phyloP scores from a whole-genome alignment of 2,797 vertebrate genomes.

The Megalops cyprinoides region DNA sequence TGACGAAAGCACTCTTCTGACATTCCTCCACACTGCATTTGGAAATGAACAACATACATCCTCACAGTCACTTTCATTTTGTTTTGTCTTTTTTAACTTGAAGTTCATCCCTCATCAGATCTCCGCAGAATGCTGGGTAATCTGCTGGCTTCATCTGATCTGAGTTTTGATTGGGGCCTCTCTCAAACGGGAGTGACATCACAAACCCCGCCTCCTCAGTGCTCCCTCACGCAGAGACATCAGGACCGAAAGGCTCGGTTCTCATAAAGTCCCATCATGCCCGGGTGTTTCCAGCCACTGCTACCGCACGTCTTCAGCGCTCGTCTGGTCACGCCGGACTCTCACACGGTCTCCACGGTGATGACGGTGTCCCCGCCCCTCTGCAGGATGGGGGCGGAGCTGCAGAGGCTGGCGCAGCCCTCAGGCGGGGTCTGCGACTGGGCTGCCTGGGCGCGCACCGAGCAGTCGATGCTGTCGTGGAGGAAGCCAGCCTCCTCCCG shows the following conservation, averaged over 20 bases:
- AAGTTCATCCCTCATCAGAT: too few relatives aligned
- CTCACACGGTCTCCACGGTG: conserved; percentile 62
- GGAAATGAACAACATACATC: too few relatives aligned
- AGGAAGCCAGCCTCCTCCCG: conserved; percentile 45
- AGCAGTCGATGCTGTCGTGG: conserved; percentile 64
- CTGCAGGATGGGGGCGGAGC: conserved; percentile 31
- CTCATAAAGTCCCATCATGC: not conserved
- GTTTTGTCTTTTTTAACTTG: not conserved
- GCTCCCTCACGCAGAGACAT: not conserved
- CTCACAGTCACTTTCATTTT: not conserved
- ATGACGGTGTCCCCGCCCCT: conserved; percentile 52
- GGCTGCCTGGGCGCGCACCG: conserved; percentile 41
- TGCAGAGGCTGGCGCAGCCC: conserved; percentile 33
- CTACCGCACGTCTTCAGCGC: not conserved
- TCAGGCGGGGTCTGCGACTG: conserved; percentile 40
- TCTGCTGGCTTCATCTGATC: not conserved
- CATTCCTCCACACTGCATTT: too few relatives aligned
- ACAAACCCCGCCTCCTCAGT: conserved; percentile 47
- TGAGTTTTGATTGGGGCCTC: not conserved
- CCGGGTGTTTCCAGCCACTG: not conserved
- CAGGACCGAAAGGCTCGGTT: not conserved
- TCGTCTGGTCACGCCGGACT: not conserved
- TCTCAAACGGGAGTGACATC: not conserved
- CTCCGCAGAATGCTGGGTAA: not conserved
- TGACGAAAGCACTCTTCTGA: not conserved